Evolutionary conservation across 2,888 invertebrate genomes (phyloP).

Genomic region (Brachyopa scutellaris): DNA sequence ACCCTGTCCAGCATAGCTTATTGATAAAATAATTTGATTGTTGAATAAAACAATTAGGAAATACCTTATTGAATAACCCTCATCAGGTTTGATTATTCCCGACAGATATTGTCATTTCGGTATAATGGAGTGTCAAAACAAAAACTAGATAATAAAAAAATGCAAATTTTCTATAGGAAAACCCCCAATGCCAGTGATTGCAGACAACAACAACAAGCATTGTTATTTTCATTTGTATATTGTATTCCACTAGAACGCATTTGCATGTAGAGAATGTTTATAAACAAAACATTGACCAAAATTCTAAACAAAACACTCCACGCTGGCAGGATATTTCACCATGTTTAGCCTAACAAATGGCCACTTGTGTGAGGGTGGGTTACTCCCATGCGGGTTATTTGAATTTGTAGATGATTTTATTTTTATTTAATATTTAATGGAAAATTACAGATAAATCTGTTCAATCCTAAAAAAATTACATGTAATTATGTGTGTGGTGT

Average conservation of each 20-base stretch:
- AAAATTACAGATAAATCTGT: constrained; percentile 57
- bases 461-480: constrained; percentile 23
- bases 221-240: constrained; percentile 45
- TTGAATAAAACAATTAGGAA: constrained; percentile 60
- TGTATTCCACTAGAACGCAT: constrained; percentile 55
- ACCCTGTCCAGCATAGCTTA: constrained; percentile 7
- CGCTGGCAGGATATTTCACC: constrained; percentile 19
- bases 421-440: constrained; percentile 47
- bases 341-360: constrained; percentile 44
- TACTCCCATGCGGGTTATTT: constrained; percentile 21
- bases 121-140: constrained; percentile 53
- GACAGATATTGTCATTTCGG: constrained; percentile 54
- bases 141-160: constrained; percentile 27
- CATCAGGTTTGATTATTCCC: constrained; percentile 49
- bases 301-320: constrained; percentile 55
- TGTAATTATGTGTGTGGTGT: constrained; percentile 32
- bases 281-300: constrained; percentile 55
- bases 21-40: constrained; percentile 44
- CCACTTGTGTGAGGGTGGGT: background rate
- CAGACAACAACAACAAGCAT: constrained; percentile 22
- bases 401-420: constrained; percentile 18
- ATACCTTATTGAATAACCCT: constrained; percentile 50
- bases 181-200: background rate
- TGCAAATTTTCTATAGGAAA: constrained; percentile 19
- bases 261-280: constrained; percentile 10